A percentile compares a stretch with the other conserved stretches of the same genome.
Evolutionary conservation across 2,888 invertebrate species (phyloP).

Genomic region (Polia nebulosa): DNA sequence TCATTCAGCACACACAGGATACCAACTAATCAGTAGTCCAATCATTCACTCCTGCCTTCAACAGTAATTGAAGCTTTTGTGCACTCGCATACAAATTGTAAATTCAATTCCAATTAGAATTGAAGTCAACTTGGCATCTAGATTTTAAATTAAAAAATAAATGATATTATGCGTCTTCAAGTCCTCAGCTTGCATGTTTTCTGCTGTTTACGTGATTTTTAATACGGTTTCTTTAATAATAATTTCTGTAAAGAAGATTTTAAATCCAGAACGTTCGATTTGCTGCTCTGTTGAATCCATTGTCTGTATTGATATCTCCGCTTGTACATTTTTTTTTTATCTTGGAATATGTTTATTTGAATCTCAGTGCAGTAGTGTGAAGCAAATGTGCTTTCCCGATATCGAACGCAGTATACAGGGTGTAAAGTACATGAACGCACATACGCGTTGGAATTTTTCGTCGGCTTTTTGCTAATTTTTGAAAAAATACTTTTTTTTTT

Average conservation of each 20-base stretch:
- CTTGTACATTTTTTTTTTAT: background rate
- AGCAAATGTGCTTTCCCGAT: background rate
- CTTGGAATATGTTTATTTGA: background rate
- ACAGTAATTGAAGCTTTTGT: constrained; percentile 47
- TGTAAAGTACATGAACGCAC: too few species aligned
- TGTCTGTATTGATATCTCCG: background rate
- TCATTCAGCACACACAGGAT: constrained; percentile 16
- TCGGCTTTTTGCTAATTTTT: too few species aligned
- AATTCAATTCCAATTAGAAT: constrained; percentile 52
- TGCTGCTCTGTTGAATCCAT: background rate
- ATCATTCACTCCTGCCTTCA: constrained; percentile 24
- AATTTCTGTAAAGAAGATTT: background rate
- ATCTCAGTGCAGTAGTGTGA: background rate
- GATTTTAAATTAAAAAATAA: constrained; percentile 41
- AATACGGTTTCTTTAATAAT: background rate
- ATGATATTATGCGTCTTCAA: too few species aligned
- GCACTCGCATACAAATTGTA: constrained; percentile 34
- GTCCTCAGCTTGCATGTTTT: constrained; percentile 20
- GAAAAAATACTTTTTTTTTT: too few species aligned
- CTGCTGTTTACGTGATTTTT: constrained; percentile 3
- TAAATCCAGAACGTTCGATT: background rate
- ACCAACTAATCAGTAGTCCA: constrained; percentile 28
- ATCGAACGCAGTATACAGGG: background rate
- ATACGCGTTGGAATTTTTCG: too few species aligned
- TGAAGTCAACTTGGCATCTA: constrained; percentile 26